phyloP scores from a whole-genome alignment of 1,140 invertebrate genomes.

The Brachionus calyciflorus region DNA sequence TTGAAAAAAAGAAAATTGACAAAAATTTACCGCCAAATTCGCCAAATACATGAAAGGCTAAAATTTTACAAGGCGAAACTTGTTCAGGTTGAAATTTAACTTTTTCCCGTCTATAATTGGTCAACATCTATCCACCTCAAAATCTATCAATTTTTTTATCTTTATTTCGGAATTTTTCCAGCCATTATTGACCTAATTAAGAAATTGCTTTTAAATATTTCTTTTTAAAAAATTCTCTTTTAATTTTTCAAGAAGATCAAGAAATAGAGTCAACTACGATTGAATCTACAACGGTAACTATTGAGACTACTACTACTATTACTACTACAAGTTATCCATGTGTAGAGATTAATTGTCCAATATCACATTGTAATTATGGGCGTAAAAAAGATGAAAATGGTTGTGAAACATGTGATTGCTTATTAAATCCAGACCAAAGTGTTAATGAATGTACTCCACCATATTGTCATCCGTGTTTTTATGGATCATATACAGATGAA shows the following conservation, averaged over 20 bases:
- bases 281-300: background rate
- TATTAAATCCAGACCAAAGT: background rate
- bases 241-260: background rate
- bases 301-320: background rate
- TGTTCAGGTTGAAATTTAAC: too few species aligned
- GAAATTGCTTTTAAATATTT: too few species aligned
- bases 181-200: too few species aligned
- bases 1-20: too few species aligned
- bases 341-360: conserved; percentile 17
- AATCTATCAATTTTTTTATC: too few species aligned
- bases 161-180: too few species aligned
- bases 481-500: conserved; percentile 43
- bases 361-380: background rate
- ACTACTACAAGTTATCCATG: background rate
- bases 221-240: too few species aligned
- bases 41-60: too few species aligned
- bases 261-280: background rate
- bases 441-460: background rate
- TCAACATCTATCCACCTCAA: too few species aligned
- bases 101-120: too few species aligned
- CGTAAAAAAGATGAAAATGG: conserved; percentile 5
- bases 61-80: too few species aligned
- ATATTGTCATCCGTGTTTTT: conserved; percentile 46
- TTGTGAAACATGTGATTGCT: conserved; percentile 30
- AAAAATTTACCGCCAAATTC: too few species aligned